Percentiles rank a stretch among this genome's conserved stretches.
Conservation (phyloP, 2,888 invertebrate genomes). For the Hybos culiciformis region DNA sequence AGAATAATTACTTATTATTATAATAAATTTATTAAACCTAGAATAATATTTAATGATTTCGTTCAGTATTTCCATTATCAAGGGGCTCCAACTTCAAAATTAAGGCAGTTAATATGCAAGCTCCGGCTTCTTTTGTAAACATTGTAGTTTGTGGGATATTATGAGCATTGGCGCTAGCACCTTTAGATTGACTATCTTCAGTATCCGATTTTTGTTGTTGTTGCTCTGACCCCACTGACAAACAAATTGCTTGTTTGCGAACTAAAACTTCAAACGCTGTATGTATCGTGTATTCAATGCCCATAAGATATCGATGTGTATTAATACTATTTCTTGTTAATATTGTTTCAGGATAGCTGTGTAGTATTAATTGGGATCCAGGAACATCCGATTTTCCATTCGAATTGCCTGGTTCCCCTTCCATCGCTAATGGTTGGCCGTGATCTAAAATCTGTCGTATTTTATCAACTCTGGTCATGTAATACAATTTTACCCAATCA, state of each 20-base stretch:
- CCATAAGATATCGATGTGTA: slow-evolving; percentile 28
- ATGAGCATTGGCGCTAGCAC: neutral
- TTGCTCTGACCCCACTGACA: slow-evolving; percentile 14
- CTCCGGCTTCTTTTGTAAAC: slow-evolving; percentile 36
- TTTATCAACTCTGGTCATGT: slow-evolving; percentile 34
- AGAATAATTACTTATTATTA: no score
- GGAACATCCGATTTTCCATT: slow-evolving; percentile 34
- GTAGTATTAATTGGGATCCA: slow-evolving; percentile 30
- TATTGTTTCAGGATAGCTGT: slow-evolving; percentile 29
- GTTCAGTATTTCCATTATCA: slow-evolving; percentile 6
- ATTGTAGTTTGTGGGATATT: slow-evolving; percentile 17
- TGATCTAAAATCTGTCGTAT: slow-evolving; percentile 35
- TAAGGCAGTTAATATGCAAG: slow-evolving; percentile 33
- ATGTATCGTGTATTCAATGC: slow-evolving; percentile 29
- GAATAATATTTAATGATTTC: no score
- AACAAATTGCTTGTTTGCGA: slow-evolving; percentile 30
- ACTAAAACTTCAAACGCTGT: slow-evolving; percentile 35
- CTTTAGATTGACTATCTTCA: neutral
- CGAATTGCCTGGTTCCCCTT: slow-evolving; percentile 13
- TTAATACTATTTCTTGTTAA: slow-evolving; percentile 25
- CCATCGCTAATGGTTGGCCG: slow-evolving; percentile 33
- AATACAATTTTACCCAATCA: slow-evolving; percentile 33
- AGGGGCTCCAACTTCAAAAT: slow-evolving; percentile 29
- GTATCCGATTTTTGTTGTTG: slow-evolving; percentile 8
- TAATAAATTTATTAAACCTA: no score